A percentile compares a stretch with the other conserved stretches of the same genome.
phyloP scores from a whole-genome alignment of 1,140 invertebrate genomes.

The Diabrotica undecimpunctata region DNA sequence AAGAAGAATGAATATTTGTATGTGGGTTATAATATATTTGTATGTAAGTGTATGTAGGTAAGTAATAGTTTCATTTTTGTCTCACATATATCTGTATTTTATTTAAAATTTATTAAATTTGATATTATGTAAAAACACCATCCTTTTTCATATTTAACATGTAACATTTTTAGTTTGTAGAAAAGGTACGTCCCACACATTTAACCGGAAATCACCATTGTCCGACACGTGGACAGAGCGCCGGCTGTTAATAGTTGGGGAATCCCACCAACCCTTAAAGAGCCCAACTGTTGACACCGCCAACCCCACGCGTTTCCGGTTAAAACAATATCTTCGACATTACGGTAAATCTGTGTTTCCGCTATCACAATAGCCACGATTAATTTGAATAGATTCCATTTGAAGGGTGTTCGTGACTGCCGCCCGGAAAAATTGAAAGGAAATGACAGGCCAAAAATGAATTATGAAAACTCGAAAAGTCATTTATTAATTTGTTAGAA shows the following conservation, averaged over 20 bases:
- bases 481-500: constrained; percentile 28
- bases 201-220: constrained; percentile 16
- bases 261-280: constrained; percentile 16
- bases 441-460: constrained; percentile 2
- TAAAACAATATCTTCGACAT: constrained; percentile 27
- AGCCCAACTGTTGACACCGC: constrained; percentile 32
- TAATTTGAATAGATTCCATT: background rate
- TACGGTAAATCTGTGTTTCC: constrained; percentile 32
- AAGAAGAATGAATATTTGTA: no score
- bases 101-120: no score
- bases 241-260: constrained; percentile 20
- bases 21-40: no score
- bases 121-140: no score
- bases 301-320: constrained; percentile 23
- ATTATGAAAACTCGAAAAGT: constrained; percentile 31
- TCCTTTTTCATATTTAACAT: no score
- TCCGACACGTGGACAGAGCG: constrained; percentile 11
- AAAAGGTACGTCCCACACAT: background rate
- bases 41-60: no score
- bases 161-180: no score
- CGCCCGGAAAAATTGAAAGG: background rate
- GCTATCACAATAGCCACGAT: constrained; percentile 11
- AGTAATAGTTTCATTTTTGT: no score
- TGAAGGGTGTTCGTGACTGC: constrained; percentile 4
- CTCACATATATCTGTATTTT: no score